Conservation (phyloP, 2,888 invertebrate species). For the Agrotis puta region DNA sequence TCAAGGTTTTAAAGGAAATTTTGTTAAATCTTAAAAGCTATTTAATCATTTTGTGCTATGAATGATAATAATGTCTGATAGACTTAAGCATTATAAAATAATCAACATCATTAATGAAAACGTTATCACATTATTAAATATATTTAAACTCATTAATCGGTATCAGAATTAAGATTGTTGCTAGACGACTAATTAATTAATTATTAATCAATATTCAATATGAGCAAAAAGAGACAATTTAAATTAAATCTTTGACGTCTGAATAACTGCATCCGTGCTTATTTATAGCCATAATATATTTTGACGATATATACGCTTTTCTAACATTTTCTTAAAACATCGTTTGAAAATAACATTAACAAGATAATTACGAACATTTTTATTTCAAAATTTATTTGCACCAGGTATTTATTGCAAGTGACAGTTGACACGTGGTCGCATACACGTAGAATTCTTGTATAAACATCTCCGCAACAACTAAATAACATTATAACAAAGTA, state of each 20-base stretch:
- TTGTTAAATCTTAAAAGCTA: too few species aligned
- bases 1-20: too few species aligned
- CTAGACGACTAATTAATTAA: neutral
- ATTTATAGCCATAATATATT: too few species aligned
- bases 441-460: neutral
- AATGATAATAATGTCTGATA: neutral
- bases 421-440: too few species aligned
- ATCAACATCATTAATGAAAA: constrained; percentile 14
- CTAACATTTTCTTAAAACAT: too few species aligned
- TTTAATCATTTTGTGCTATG: neutral
- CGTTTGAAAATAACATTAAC: too few species aligned
- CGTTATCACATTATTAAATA: constrained; percentile 21
- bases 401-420: too few species aligned
- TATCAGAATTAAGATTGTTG: constrained; percentile 9
- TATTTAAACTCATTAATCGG: constrained; percentile 17
- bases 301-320: too few species aligned
- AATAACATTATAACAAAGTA: constrained; percentile 24
- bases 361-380: too few species aligned
- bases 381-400: too few species aligned
- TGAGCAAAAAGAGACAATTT: neutral
- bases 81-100: constrained; percentile 10
- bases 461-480: constrained; percentile 2
- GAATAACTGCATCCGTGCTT: neutral
- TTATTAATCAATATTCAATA: constrained; percentile 26
- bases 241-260: neutral